Base-by-base conservation (phyloP, 2,113 vertebrate genomes). In the Triplophysa rosa region DNA sequence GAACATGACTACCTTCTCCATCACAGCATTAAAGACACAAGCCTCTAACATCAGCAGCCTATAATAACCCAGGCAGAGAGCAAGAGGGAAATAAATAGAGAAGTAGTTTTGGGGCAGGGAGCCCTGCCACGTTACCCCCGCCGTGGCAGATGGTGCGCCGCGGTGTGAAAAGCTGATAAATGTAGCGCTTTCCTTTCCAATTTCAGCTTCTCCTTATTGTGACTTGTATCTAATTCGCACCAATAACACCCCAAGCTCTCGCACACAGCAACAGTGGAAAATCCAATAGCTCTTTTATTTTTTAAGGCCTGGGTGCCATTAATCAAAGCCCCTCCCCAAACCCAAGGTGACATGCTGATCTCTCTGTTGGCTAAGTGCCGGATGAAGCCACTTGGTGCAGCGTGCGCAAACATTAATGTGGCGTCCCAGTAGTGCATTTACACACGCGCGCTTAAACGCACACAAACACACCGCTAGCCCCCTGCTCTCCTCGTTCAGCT, bases 371-470 rank as follows among this genome's bases (percentile, higher is more conserved):
- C 64, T 47, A 26, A 47, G n/a, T 13, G 74, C 76, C 47, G 19
- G 64, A 71, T 42, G 54, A 45, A 82, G 84, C 80, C 49, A 69
- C 62, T 67, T 81, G 75, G 79, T 83, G 81, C 3, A 75, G 83
- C 16, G 5, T 52, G 59, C 52, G 81, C 70, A 85, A 85, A 87
- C 84, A 83, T 84, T 88, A 87, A 83, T 83, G 72, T 77, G 56
- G 69, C 23, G 29, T 87, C 86, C 84, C 87, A 80, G 63, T 74
- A 80, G 85, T 76, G 70, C 65, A 6, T 85, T 90, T 87, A 84
- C 82, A 65, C 67, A 80, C 65, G 72, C 66, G 74, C 70, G 59
- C 79, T 45, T 45, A 77, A 16, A 77, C 37, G 29, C 82, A 45
- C 80, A 80, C 29, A 63, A 70, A 54, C 72, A 56, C 42, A 19